Conservation (phyloP, 35 echinoderm and acorn worm species). For the Heliocidaris erythrogramma region DNA sequence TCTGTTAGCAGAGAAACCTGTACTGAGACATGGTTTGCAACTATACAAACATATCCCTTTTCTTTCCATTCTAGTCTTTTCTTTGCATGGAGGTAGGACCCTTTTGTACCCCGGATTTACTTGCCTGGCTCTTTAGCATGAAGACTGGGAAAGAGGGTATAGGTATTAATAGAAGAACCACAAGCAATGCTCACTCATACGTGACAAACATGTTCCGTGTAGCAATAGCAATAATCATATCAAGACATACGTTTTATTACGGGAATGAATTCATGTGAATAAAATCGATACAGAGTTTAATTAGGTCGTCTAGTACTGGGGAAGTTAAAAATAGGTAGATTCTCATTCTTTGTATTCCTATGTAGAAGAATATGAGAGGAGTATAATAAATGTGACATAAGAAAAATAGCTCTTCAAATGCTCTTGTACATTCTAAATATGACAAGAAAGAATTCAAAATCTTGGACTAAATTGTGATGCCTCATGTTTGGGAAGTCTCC, state of each 20-base stretch:
- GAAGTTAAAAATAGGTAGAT: too few relatives aligned
- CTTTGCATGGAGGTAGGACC: neutral
- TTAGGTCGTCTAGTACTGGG: too few relatives aligned
- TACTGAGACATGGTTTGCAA: neutral
- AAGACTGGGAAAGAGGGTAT: neutral
- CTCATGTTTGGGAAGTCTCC: too few relatives aligned
- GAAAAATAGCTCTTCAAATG: too few relatives aligned
- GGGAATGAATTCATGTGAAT: too few relatives aligned
- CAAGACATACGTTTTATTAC: neutral
- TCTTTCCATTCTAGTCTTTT: conserved; percentile 17
- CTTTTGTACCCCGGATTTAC: neutral
- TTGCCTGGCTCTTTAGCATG: neutral
- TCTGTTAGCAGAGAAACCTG: neutral
- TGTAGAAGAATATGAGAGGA: too few relatives aligned
- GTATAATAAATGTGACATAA: too few relatives aligned
- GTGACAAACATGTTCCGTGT: neutral
- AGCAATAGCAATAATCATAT: neutral
- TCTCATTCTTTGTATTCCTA: too few relatives aligned
- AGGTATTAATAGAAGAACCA: neutral
- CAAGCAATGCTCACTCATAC: neutral
- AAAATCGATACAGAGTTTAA: too few relatives aligned
- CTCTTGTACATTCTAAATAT: too few relatives aligned
- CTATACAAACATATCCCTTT: conserved; percentile 33
- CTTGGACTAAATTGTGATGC: too few relatives aligned
- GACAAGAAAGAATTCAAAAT: too few relatives aligned